Conservation (phyloP, 2,113 vertebrate species). For the Pungitius pungitius region DNA sequence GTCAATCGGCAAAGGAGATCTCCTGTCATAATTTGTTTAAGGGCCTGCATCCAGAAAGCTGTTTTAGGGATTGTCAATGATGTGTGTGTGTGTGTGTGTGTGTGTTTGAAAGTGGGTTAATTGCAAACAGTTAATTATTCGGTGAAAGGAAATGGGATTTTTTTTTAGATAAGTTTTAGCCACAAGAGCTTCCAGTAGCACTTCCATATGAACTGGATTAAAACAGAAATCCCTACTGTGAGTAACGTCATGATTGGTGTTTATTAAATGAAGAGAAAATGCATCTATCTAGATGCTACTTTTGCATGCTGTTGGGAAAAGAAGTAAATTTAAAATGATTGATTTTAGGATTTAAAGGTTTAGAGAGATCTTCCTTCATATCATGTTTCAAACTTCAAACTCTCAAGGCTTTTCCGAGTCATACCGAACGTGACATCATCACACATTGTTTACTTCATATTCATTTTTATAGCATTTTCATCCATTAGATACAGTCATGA, state of each 20-base stretch:
- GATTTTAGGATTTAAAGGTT: too few relatives aligned
- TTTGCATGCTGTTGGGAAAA: background rate
- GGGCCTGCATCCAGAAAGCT: constrained; percentile 79
- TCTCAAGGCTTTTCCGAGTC: too few relatives aligned
- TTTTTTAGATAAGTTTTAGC: constrained; percentile 57
- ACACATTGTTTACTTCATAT: too few relatives aligned
- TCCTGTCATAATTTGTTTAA: constrained; percentile 89
- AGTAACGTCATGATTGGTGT: constrained; percentile 48
- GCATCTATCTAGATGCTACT: background rate
- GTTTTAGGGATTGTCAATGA: constrained; percentile 74
- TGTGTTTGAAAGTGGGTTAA: constrained; percentile 59
- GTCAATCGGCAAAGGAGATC: constrained; percentile 75
- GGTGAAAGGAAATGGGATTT: constrained; percentile 79
- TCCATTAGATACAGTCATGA: background rate
- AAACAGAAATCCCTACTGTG: constrained; percentile 34
- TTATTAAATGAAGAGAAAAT: constrained; percentile 48
- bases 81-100: constrained; percentile 15
- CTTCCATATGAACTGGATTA: constrained; percentile 41
- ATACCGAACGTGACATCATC: too few relatives aligned
- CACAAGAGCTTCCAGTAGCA: constrained; percentile 50
- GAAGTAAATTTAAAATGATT: too few relatives aligned
- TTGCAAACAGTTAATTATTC: constrained; percentile 87
- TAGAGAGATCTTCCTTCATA: background rate
- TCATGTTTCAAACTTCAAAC: background rate
- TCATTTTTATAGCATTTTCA: background rate